Evolutionary conservation across 2,888 invertebrate species (phyloP).

Genomic region (Teleogryllus oceanicus): DNA sequence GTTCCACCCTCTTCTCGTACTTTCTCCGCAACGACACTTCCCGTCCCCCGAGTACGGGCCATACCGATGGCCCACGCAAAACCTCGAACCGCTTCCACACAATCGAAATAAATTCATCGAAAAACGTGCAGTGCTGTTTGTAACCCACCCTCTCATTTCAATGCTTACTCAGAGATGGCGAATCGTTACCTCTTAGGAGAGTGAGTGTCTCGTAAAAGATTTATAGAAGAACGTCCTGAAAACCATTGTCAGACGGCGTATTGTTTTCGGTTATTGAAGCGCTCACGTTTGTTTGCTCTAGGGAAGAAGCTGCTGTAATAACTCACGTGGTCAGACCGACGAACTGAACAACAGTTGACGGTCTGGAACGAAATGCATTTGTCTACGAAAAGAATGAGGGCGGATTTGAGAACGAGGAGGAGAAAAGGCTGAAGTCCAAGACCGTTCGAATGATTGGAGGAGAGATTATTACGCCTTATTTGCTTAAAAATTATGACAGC

Average conservation of each 20-base stretch:
- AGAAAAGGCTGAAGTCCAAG: not conserved
- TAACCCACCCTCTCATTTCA: not conserved
- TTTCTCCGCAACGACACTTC: too few species aligned
- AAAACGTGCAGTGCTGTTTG: not conserved
- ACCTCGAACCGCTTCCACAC: not conserved
- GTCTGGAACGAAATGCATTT: slow-evolving; percentile 18
- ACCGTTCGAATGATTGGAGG: too few species aligned
- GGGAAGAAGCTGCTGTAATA: not conserved
- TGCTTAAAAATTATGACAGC: too few species aligned
- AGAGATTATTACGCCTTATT: too few species aligned
- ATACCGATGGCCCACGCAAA: too few species aligned
- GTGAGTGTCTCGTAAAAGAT: not conserved
- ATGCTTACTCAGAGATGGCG: not conserved
- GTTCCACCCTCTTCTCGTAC: too few species aligned
- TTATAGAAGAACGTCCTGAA: not conserved
- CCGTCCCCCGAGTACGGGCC: too few species aligned
- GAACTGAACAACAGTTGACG: not conserved
- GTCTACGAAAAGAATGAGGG: not conserved
- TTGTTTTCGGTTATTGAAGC: not conserved
- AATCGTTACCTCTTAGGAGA: not conserved
- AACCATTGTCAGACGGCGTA: not conserved
- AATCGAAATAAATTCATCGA: not conserved
- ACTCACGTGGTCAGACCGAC: not conserved
- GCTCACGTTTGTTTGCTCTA: slow-evolving; percentile 18
- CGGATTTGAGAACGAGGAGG: not conserved